A percentile compares a stretch with the other conserved stretches of the same genome.
phyloP scores from a whole-genome alignment of 2,888 invertebrate genomes.

The Reticulitermes lucifugus region DNA sequence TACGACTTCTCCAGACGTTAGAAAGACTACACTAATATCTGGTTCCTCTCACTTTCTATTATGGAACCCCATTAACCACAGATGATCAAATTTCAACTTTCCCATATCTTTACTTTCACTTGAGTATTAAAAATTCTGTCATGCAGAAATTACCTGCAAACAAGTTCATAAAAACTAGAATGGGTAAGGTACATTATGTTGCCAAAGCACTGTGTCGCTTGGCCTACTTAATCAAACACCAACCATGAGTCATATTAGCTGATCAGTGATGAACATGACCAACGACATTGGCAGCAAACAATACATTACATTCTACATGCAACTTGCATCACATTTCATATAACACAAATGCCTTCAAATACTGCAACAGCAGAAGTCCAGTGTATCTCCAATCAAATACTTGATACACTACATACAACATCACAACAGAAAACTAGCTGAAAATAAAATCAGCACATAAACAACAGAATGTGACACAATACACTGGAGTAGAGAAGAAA shows the following conservation, averaged over 20 bases:
- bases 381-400: too few relatives aligned
- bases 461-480: too few relatives aligned
- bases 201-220: background rate
- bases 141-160: background rate
- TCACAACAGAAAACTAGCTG: too few relatives aligned
- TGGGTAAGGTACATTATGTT: background rate
- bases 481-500: too few relatives aligned
- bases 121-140: conserved; percentile 1
- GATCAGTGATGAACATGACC: background rate
- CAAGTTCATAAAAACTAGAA: background rate
- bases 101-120: conserved; percentile 6
- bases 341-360: background rate
- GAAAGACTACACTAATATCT: background rate
- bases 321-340: background rate
- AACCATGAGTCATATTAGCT: background rate
- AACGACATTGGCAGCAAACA: background rate
- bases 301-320: background rate
- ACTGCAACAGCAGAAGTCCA: too few relatives aligned
- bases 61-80: background rate
- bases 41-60: background rate
- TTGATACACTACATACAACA: too few relatives aligned
- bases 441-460: too few relatives aligned
- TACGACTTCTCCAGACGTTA: too few relatives aligned
- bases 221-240: background rate
- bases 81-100: background rate